Conservation (phyloP, 1,140 invertebrate species). For the Philaenus spumarius region DNA sequence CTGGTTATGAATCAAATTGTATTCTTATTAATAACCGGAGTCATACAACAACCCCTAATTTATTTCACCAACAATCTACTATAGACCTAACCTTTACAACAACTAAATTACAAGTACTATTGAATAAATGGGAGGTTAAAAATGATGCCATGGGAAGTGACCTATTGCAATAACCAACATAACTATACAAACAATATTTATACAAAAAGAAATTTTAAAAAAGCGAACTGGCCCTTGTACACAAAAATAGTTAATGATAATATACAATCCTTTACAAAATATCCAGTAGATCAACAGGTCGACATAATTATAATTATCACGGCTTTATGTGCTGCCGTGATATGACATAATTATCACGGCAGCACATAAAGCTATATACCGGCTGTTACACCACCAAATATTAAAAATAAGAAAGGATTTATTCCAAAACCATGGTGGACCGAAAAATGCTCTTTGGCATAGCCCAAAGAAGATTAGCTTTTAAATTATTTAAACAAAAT, state of each 20-base stretch:
- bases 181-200: background rate
- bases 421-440: background rate
- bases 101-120: background rate
- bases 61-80: background rate
- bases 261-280: background rate
- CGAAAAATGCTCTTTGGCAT: background rate
- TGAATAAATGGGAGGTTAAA: background rate
- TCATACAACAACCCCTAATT: background rate
- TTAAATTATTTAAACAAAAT: background rate
- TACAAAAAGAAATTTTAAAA: background rate
- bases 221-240: background rate
- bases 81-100: background rate
- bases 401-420: background rate
- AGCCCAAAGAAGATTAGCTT: conserved; percentile 2
- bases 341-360: background rate
- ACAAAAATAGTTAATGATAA: background rate
- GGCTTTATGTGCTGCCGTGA: too few species aligned
- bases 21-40: background rate
- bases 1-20: background rate
- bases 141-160: too few species aligned
- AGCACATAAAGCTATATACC: background rate
- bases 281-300: too few species aligned
- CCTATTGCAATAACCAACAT: background rate
- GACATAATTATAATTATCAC: too few species aligned
- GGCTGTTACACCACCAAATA: background rate